Evolutionary conservation across 2,888 invertebrate species (phyloP).

Genomic region (Kryphioiulus occultus): DNA sequence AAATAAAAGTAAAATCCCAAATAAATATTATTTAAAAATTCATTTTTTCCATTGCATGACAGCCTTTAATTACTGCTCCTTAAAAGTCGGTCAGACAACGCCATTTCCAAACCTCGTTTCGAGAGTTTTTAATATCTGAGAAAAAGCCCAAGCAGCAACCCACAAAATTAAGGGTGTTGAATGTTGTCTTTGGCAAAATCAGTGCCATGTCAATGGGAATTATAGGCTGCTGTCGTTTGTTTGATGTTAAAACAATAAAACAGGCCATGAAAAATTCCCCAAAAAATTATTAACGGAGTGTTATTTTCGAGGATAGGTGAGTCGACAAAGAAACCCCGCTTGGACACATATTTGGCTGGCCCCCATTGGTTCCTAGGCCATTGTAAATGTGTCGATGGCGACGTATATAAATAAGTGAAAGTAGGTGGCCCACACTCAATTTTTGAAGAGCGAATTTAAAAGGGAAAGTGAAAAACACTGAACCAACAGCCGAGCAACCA

Average conservation of each 20-base stretch:
- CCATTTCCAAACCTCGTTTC: not conserved
- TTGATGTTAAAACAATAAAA: conserved; percentile 39
- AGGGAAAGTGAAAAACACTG: not conserved
- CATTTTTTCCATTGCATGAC: not conserved
- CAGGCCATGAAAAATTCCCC: conserved; percentile 32
- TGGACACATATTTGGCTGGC: not conserved
- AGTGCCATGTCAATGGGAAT: conserved; percentile 32
- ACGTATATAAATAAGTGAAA: conserved; percentile 25
- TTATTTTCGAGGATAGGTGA: conserved; percentile 27
- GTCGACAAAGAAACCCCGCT: not conserved
- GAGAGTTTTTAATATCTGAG: not conserved
- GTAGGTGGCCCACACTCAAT: not conserved
- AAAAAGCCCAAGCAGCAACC: not conserved
- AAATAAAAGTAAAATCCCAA: not conserved
- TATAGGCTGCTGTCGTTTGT: conserved; percentile 9
- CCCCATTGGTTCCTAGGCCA: conserved; percentile 25
- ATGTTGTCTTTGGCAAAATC: not conserved
- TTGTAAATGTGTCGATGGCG: conserved; percentile 37
- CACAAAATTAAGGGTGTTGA: not conserved
- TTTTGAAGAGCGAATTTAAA: not conserved
- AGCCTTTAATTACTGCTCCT: not conserved
- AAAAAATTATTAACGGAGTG: not conserved
- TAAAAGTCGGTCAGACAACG: not conserved
- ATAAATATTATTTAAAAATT: not conserved
- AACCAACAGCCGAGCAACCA: not conserved